Percentiles rank a stretch among this genome's conserved stretches.
Evolutionary conservation across 2,113 vertebrate species (phyloP).

Genomic region (Silurus asotus): DNA sequence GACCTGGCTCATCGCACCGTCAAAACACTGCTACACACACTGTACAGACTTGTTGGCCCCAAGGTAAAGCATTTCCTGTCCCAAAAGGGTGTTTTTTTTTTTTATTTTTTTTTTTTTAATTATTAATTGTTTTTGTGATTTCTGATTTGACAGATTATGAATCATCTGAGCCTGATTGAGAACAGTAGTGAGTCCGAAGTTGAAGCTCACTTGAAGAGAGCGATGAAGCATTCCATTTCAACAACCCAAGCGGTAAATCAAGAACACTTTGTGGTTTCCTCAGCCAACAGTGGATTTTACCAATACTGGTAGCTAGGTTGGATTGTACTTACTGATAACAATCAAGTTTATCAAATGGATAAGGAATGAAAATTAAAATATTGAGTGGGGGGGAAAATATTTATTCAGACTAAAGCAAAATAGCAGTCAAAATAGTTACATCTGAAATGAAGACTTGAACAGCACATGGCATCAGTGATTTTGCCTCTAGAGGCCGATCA

Average conservation of each 20-base stretch:
- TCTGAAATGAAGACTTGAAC: too few relatives aligned
- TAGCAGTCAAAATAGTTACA: too few relatives aligned
- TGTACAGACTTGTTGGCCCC: slow-evolving; percentile 89
- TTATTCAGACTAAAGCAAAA: too few relatives aligned
- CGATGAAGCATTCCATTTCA: slow-evolving; percentile 83
- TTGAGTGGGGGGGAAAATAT: too few relatives aligned
- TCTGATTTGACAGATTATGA: slow-evolving; percentile 81
- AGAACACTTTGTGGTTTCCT: background rate
- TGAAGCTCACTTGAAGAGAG: slow-evolving; percentile 86
- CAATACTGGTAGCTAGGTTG: too few relatives aligned
- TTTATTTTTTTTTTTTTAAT: background rate
- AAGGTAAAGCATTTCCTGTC: slow-evolving; percentile 71
- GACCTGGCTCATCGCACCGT: slow-evolving; percentile 91
- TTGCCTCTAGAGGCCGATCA: too few relatives aligned
- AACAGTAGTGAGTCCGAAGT: slow-evolving; percentile 94
- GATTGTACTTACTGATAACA: too few relatives aligned
- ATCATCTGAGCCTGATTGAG: slow-evolving; percentile 95
- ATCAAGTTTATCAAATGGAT: too few relatives aligned
- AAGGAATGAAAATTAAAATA: too few relatives aligned
- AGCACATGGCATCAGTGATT: too few relatives aligned
- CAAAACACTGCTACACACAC: slow-evolving; percentile 89
- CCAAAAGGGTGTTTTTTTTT: background rate
- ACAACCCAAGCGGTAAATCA: background rate
- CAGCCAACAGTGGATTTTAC: too few relatives aligned
- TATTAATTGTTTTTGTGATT: background rate